Evolutionary conservation across 2,113 vertebrate genomes (phyloP).

Genomic region (Nycticorax nycticorax): DNA sequence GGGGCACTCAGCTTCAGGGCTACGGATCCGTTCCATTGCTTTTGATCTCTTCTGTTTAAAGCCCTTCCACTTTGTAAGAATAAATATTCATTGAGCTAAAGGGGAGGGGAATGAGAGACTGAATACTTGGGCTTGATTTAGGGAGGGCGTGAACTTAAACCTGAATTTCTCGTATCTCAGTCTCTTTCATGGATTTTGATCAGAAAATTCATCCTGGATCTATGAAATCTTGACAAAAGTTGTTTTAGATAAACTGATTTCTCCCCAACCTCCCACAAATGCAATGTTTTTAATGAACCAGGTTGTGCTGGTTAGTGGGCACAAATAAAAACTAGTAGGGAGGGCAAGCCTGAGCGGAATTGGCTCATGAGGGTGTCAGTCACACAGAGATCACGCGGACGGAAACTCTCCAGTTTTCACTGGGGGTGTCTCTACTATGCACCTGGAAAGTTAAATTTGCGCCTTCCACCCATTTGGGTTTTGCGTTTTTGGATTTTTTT

Average conservation of each 20-base stretch:
- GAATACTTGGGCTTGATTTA: background rate
- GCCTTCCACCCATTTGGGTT: background rate
- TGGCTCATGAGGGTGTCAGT: background rate
- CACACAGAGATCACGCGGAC: background rate
- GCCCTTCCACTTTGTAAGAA: background rate
- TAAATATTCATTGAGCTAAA: constrained; percentile 12
- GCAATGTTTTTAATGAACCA: background rate
- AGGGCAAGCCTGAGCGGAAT: background rate
- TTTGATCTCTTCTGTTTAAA: background rate
- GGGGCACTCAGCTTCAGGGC: background rate
- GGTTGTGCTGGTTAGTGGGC: background rate
- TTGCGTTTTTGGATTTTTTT: background rate
- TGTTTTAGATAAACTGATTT: background rate
- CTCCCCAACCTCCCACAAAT: background rate
- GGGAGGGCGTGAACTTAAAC: background rate
- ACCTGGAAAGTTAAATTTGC: background rate
- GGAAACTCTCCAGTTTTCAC: background rate
- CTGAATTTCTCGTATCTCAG: background rate
- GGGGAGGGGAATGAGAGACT: background rate
- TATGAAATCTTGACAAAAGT: background rate
- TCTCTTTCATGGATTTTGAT: background rate
- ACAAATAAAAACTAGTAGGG: background rate
- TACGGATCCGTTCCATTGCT: background rate
- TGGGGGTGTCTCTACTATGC: background rate
- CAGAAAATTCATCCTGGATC: background rate